phyloP scores from a whole-genome alignment of 2,113 vertebrate species.

The Danio rerio region GRCz12tu NC_133199.1:20979501-20980000 shows the following conservation, averaged over 20 bases:
- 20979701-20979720: conserved; percentile 40
- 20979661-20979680: background rate
- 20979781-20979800: conserved; percentile 18
- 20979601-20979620: too few relatives aligned
- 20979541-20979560: too few relatives aligned
- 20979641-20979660: too few relatives aligned
- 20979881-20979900: background rate
- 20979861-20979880: background rate
- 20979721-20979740: conserved; percentile 46
- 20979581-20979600: too few relatives aligned
- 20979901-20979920: background rate
- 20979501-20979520: too few relatives aligned
- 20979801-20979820: conserved; percentile 14
- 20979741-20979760: conserved; percentile 45
- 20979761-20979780: background rate
- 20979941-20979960: background rate
- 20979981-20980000: background rate
- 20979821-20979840: conserved; percentile 7
- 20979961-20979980: background rate
- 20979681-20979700: conserved; percentile 49
- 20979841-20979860: conserved; percentile 24
- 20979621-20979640: too few relatives aligned
- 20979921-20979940: background rate
- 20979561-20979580: too few relatives aligned
- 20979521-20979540: too few relatives aligned